Conservation (phyloP, 2,888 invertebrate genomes). For the Callyntrura guangdongensis region DNA sequence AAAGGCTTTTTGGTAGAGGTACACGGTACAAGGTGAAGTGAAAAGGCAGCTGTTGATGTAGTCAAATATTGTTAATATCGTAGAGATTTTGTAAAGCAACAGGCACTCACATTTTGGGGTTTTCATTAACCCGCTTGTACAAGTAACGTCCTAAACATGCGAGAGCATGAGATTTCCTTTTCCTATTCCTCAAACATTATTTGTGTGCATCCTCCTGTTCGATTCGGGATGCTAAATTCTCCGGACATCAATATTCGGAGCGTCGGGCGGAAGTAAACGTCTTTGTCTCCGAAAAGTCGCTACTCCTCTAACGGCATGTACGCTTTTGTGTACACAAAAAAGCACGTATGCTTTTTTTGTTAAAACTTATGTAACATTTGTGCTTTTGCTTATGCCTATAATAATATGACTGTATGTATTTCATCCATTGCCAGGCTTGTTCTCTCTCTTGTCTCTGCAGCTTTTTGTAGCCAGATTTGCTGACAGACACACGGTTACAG, state of each 20-base stretch:
- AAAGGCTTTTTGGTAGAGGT: constrained; percentile 1
- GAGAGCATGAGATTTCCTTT: not conserved
- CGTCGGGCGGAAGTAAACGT: constrained; percentile 43
- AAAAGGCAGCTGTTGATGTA: constrained; percentile 59
- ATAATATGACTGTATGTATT: no score
- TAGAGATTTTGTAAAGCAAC: constrained; percentile 41
- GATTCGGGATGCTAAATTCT: constrained; percentile 59
- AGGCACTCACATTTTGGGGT: constrained; percentile 49
- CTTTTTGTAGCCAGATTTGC: no score
- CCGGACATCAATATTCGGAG: constrained; percentile 49
- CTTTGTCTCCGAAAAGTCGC: not conserved
- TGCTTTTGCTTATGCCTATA: no score
- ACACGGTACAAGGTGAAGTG: not conserved
- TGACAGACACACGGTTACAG: no score
- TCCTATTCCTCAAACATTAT: constrained; percentile 2
- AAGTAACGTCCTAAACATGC: not conserved
- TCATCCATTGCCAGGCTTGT: no score
- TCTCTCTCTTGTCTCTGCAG: no score
- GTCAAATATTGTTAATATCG: not conserved
- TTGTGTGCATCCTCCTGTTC: constrained; percentile 32
- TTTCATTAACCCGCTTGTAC: constrained; percentile 62
- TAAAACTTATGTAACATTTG: no score
- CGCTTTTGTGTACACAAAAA: no score
- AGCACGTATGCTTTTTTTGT: no score
- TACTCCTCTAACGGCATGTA: no score